Conservation (phyloP, 2,797 vertebrate genomes). For the Sebastes miniatus region DNA sequence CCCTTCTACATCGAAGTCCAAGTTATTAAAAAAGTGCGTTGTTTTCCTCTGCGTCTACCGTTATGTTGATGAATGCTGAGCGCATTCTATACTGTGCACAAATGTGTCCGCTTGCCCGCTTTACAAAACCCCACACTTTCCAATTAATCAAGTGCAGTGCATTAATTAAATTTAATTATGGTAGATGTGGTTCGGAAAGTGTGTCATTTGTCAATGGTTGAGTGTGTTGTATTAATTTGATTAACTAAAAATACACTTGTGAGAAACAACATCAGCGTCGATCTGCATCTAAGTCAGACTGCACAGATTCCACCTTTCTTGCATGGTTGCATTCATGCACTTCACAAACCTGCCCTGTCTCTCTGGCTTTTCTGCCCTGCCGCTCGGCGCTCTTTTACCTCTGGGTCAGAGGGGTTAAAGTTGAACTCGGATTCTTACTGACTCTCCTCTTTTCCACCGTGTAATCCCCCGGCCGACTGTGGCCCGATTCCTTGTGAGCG, state of each 20-base stretch:
- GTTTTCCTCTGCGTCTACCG: neutral
- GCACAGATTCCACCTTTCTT: slow-evolving; percentile 22
- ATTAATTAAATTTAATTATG: slow-evolving; percentile 39
- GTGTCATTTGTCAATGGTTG: slow-evolving; percentile 3
- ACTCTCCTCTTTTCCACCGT: slow-evolving; percentile 59
- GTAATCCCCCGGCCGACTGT: slow-evolving; percentile 70
- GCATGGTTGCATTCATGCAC: slow-evolving; percentile 42
- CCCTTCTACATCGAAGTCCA: neutral
- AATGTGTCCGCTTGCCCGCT: neutral
- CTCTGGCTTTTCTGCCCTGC: slow-evolving; percentile 47
- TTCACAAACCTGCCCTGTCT: slow-evolving; percentile 46
- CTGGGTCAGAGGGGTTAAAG: slow-evolving; percentile 61
- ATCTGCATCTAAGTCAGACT: slow-evolving; percentile 24
- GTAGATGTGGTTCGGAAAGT: slow-evolving; percentile 16
- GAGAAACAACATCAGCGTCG: slow-evolving; percentile 1
- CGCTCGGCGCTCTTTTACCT: slow-evolving; percentile 39
- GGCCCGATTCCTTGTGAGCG: slow-evolving; percentile 64
- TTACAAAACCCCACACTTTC: slow-evolving; percentile 20
- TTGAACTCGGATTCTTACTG: slow-evolving; percentile 57
- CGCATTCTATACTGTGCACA: neutral
- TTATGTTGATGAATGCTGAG: neutral
- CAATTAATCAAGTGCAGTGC: slow-evolving; percentile 28
- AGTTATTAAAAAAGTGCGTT: neutral
- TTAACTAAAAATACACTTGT: slow-evolving; percentile 27
- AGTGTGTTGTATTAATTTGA: slow-evolving; percentile 41